Evolutionary conservation across 2,797 vertebrate genomes (phyloP), one percentile per base, ranked within the genome.

Genomic region (Neosilurus hyrtlii): DNA sequence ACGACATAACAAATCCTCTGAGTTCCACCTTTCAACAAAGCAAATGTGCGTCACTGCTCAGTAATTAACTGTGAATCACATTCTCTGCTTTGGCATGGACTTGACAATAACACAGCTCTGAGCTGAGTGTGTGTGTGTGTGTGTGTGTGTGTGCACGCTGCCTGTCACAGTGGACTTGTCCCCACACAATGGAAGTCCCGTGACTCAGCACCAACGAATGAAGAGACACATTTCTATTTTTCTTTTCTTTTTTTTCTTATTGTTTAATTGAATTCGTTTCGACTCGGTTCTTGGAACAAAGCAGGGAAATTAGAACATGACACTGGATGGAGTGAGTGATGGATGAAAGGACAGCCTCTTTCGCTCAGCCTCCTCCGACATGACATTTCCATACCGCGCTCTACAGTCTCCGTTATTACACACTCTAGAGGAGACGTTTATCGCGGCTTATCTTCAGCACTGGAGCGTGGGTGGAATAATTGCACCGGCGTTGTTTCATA

Each of bases 381-480:
- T 85, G 82, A 82, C 85, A 84, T 86, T 88, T 85, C 59, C 77
- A 84, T 72, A 85, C 67, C 22, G 63, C 76, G 81, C 82, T 82
- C 82, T 76, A 74, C 66, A 81, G 54, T 56, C 82, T 82, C 72
- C 83, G 73, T 86, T 83, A 86, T 78, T 72, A 80, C 81, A 82
- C 63, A 87, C 79, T 79, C 80, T 77, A 84, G 68, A 84, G 66
- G 73, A 81, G 86, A 87, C 88, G 82, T 83, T 89, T 88, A 85
- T 87, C 86, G 5, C 76, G 71, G 77, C 82, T 87, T 85, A 89
- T 89, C 86, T 87, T 86, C 86, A 86, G 82, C 87, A 86, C 83
- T 70, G 57, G 35, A 61, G 79, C 72, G 84, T 88, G 86, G 86
- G 85, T 65, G 83, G 84, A 89, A 87, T 89, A 85, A 89, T 89